phyloP scores from a whole-genome alignment of 2,888 invertebrate species.

The Lasioglossum leucozonium region DNA sequence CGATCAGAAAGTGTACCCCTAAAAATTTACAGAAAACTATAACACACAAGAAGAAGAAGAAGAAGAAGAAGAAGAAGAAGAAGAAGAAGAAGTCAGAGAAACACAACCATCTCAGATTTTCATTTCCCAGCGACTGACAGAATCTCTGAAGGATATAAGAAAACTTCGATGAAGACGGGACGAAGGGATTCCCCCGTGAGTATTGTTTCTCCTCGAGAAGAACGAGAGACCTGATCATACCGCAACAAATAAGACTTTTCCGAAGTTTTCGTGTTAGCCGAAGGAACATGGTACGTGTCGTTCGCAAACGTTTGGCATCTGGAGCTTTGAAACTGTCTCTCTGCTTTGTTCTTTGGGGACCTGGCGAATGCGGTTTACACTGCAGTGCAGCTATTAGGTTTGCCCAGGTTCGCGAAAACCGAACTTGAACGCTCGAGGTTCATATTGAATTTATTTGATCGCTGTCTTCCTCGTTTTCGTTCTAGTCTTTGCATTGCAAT shows the following conservation, averaged over 20 bases:
- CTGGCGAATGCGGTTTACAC: background rate
- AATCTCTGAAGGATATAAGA: constrained; percentile 1
- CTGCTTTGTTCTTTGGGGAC: constrained; percentile 17
- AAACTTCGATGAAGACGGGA: constrained; percentile 16
- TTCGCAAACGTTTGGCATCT: constrained; percentile 18
- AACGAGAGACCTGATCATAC: background rate
- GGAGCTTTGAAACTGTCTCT: constrained; percentile 22
- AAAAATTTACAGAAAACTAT: background rate
- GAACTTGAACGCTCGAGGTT: background rate
- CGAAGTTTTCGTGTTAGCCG: background rate
- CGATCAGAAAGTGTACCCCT: background rate
- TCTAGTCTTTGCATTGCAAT: background rate
- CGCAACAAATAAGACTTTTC: background rate
- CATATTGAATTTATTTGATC: background rate
- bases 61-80: background rate
- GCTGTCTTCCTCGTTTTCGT: background rate
- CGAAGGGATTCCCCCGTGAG: background rate
- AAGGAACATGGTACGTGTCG: constrained; percentile 15
- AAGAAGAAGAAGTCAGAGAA: background rate
- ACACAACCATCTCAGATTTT: constrained; percentile 18
- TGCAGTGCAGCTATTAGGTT: background rate
- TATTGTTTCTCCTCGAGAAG: constrained; percentile 7
- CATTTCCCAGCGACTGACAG: constrained; percentile 28
- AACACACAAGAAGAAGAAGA: background rate
- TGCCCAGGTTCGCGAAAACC: background rate